Evolutionary conservation across 2,888 invertebrate genomes (phyloP), one percentile per base, ranked within the genome.

Genomic region (Clusia tigrina): DNA sequence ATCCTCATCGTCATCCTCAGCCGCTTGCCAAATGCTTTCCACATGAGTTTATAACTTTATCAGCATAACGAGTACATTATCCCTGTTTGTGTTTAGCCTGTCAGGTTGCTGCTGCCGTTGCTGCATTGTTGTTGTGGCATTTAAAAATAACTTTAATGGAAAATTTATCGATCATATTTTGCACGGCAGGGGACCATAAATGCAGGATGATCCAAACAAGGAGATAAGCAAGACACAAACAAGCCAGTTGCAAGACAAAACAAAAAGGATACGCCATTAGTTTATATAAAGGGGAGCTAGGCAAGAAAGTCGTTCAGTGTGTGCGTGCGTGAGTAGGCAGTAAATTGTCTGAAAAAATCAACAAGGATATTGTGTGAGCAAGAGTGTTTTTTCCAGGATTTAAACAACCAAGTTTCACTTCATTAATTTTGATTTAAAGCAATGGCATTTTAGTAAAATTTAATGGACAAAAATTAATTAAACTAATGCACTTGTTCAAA

Each of bases 141-240:
- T 78, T 74, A 74, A 75, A 77, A 79, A 74, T 77, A 77, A 76
- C 78, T 80, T 79, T 79, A 81, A 82, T 82, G 79, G 77, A 72
- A 78, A 81, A 76, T 81, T 77, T 81, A 81, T 82, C 81, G 81
- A 81, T 80, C 76, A 77, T 72, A 71, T 73, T 73, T 66, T 64
- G 61, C 64, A 56, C 54, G 66, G 62, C 56, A 22, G 26, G 42
- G 42, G 48, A 10, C 42, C 42, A 17, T 17, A 42, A 20, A 18
- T 48, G 22, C 18, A 37, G 58, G 64, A 62, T 64, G 64, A 67
- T 67, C 67, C 64, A 54, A 64, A 64, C 62, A 54, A 15, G 55
- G 23, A 53, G 67, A 67, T 67, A 67, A 67, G 53, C 62, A 57
- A 57, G 23, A 26, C 12, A 58, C 42, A 58, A 54, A 46, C 53